Percentiles rank a stretch among this genome's conserved stretches.
These are phyloP conservation scores for Papilio machaon DNA, from an alignment of 1,140 invertebrate genomes.

Conservation along the genomic window DNA sequence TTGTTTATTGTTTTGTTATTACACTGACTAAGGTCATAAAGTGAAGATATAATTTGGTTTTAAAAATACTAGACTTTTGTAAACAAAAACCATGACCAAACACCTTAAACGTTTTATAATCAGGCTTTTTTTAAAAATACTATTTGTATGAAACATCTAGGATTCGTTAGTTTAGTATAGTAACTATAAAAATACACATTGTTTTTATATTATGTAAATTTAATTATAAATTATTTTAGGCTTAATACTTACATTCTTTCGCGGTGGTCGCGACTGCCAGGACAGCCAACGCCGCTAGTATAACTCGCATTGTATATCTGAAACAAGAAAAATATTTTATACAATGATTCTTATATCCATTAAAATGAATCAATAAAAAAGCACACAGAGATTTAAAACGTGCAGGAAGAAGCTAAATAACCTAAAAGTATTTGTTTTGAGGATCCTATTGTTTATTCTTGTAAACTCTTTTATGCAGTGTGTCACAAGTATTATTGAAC, in stretches of 20 bases:
- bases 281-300: slow-evolving; percentile 71
- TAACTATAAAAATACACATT: neutral
- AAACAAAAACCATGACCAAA: neutral
- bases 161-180: neutral
- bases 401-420: neutral
- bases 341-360: neutral
- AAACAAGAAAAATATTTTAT: slow-evolving; percentile 46
- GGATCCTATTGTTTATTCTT: too few relatives aligned
- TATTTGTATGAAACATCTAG: neutral
- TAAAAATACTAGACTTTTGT: neutral
- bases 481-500: too few relatives aligned
- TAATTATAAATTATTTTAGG: neutral
- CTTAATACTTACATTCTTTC: slow-evolving; percentile 61
- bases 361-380: neutral
- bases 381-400: neutral
- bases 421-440: too few relatives aligned
- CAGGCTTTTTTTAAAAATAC: neutral
- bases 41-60: neutral
- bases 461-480: too few relatives aligned
- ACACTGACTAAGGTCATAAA: neutral
- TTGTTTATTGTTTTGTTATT: neutral
- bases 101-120: neutral
- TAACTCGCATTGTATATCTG: slow-evolving; percentile 70
- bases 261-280: slow-evolving; percentile 55
- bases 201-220: neutral